phyloP scores from a whole-genome alignment of 2,888 invertebrate species.

The Lymantria dispar region DNA sequence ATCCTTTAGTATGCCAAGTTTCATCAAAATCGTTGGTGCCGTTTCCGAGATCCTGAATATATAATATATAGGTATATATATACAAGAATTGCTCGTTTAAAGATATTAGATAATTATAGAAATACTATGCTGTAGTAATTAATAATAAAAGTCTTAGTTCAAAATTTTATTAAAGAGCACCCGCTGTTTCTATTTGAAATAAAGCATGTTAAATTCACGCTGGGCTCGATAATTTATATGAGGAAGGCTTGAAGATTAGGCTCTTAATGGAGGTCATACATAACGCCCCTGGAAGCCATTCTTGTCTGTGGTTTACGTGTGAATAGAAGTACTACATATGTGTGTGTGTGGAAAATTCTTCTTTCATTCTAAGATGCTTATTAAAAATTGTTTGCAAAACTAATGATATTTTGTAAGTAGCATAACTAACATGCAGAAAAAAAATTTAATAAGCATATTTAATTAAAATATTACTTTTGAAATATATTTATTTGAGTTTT shows the following conservation, averaged over 20 bases:
- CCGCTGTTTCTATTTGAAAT: constrained; percentile 48
- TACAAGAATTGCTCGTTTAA: no score
- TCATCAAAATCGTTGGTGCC: no score
- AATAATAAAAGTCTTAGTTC: not conserved
- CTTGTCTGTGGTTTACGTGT: constrained; percentile 23
- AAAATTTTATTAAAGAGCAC: constrained; percentile 28
- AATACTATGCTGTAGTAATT: no score
- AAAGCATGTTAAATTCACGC: constrained; percentile 46
- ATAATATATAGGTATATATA: no score
- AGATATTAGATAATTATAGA: no score
- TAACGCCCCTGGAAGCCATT: constrained; percentile 48
- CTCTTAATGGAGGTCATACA: constrained; percentile 65
- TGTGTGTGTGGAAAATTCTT: constrained; percentile 19
- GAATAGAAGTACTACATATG: constrained; percentile 14
- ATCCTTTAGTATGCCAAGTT: no score
- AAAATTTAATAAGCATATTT: not conserved
- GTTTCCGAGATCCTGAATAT: no score
- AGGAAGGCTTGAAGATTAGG: constrained; percentile 70
- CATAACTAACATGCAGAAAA: not conserved
- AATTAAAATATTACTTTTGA: not conserved
- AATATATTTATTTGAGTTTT: not conserved
- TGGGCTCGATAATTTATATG: constrained; percentile 63
- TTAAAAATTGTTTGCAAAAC: not conserved
- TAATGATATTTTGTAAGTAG: no score
- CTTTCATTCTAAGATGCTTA: constrained; percentile 9